Base-by-base conservation (phyloP, 2,113 vertebrate genomes). In the Porphyrio hochstetteri region DNA sequence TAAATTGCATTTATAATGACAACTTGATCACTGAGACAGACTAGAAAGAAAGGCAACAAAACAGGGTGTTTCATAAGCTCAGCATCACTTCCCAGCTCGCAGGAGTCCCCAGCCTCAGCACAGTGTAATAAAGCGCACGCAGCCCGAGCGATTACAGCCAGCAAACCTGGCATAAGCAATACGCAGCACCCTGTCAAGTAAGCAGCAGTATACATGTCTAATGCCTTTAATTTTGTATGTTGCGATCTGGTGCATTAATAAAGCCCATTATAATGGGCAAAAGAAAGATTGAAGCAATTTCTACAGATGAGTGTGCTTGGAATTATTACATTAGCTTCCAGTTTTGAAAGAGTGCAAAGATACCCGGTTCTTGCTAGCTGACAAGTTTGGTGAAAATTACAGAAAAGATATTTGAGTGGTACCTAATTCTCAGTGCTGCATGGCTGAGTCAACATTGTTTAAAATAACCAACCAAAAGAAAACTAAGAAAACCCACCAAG, bases 201-300 rank as follows among this genome's bases (percentile, higher is more conserved):
- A 79, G 40, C 86, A 63, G 75, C 80, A 82, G 28, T 16, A 31
- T 13, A 50, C 17, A 28, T 29, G 65, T 31, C 85, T 92, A 75
- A 93, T 93, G 85, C 60, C 87, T 95, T 93, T 93, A 81, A 95
- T 95, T 93, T 77, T 35, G 50, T 59, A 24, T 42, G 21, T 21
- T 61, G 70, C 17, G 67, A 60, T 31, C 23, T 77, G 44, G 46
- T 63, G 29, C 56, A 36, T 71, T 80, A 65, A 74, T 90, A 92
- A 85, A 67, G 23, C 6, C 56, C 8, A 4, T 63, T 70, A 25
- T 15, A 85, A 64, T 1, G 6, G 33, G 48, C 14, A 88, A 63
- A 90, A 82, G 56, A 38, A 92, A 81, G 35, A 74, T 44, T 13
- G 68, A 56, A 90, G 76, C 33, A 90, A 88, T 93, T 95, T 88